Base-by-base conservation (phyloP, 2,888 invertebrate genomes). In the Muscina levida region DNA sequence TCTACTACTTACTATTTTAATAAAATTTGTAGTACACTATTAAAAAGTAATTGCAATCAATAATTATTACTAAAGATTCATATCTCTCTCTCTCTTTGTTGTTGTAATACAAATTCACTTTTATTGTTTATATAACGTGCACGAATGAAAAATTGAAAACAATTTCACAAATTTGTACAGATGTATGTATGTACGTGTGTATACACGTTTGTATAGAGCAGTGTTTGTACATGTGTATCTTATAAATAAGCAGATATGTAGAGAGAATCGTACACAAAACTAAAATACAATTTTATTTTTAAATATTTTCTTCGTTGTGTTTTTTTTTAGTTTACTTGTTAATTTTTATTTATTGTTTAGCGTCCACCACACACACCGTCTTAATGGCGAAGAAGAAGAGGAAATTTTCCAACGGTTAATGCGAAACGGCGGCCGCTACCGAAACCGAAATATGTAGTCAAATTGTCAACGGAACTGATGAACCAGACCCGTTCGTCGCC, bases 221-320 rank as follows among this genome's bases (percentile, higher is more conserved):
- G 8, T 71, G 51, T 67, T 56, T 75, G 17, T 72, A 67, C 44
- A 66, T 4, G 65, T 13, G n/a, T n/a, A n/a, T n/a, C n/a, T 31
- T 31, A 31, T 31, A 31, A 31, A 31, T 31, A 31, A 8, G 31
- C 31, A 31, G 8, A 46, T 46, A 31, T 31, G 31, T 31, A 31
- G 31, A 53, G 59, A 26, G 1, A 51, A 11, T 39, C 39, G n/a
- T 65, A 31, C 39, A 48, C 31, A 79, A 72, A 76, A 66, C 65
- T 72, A 71, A 67, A 67, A 72, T 72, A 75, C 68, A 66, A 62
- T 68, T 73, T 48, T 80, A 73, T 80, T 77, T 80, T 76, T 70
- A 70, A 73, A 77, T 48, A 73, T 51, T 46, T 70, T 67, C 37
- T 56, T 57, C 56, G 31, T 62, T 53, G 56, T 56, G 17, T 42